phyloP scores from a whole-genome alignment of 1,140 invertebrate genomes.

The Drosophila pallidifrons region DNA sequence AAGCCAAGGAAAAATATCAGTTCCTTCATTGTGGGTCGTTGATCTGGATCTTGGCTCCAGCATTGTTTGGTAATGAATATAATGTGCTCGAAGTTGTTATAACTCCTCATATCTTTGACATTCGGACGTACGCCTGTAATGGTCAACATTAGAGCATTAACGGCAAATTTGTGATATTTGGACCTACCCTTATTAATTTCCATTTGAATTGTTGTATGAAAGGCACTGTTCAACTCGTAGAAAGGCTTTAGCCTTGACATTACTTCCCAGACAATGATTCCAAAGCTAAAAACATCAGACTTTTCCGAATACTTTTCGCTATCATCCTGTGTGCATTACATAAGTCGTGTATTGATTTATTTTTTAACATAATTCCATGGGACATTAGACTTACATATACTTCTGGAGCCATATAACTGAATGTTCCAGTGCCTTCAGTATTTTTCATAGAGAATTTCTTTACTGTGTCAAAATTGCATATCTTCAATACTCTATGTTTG shows the following conservation, averaged over 20 bases:
- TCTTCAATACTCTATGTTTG: constrained; percentile 6
- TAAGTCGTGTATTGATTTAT: no score
- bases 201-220: not conserved
- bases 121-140: not conserved
- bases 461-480: constrained; percentile 8
- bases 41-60: not conserved
- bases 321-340: no score
- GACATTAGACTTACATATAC: not conserved
- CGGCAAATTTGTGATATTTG: not conserved
- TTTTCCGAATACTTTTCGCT: not conserved
- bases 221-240: not conserved
- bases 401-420: constrained; percentile 13
- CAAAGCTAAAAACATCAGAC: constrained; percentile 17
- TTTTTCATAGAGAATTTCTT: not conserved
- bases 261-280: constrained; percentile 11
- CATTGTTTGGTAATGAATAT: not conserved
- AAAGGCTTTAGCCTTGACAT: not conserved
- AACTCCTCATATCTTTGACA: not conserved
- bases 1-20: not conserved
- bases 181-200: not conserved
- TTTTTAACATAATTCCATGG: no score
- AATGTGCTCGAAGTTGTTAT: not conserved
- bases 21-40: not conserved
- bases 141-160: no score
- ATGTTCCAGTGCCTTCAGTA: not conserved